phyloP scores from a whole-genome alignment of 1,140 invertebrate species.

The Harpegnathos saltator region DNA sequence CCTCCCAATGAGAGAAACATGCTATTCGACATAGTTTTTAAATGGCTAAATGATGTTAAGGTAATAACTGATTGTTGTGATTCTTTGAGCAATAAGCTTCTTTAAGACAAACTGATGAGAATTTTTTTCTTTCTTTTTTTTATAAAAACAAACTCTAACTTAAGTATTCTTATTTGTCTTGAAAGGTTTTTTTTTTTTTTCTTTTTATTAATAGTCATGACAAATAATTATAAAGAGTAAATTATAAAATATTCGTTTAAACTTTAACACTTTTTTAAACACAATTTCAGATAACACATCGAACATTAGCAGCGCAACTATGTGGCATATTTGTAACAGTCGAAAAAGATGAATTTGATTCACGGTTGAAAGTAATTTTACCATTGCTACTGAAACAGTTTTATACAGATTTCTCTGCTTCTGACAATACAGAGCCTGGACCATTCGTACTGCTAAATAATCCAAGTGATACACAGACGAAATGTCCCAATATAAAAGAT shows the following conservation, averaged over 20 bases:
- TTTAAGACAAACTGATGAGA: too few relatives aligned
- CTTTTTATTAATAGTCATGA: not conserved
- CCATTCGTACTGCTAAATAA: slow-evolving; percentile 80
- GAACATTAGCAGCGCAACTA: slow-evolving; percentile 88
- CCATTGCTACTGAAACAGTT: slow-evolving; percentile 86
- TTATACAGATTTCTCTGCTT: slow-evolving; percentile 59
- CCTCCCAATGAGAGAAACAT: slow-evolving; percentile 87
- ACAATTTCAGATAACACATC: slow-evolving; percentile 77
- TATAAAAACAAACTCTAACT: too few relatives aligned
- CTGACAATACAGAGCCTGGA: slow-evolving; percentile 76
- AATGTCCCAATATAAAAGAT: slow-evolving; percentile 69
- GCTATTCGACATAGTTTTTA: slow-evolving; percentile 88
- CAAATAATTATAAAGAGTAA: slow-evolving; percentile 69
- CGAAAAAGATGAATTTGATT: slow-evolving; percentile 89
- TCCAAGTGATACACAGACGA: slow-evolving; percentile 46
- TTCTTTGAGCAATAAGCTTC: not conserved
- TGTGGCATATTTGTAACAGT: slow-evolving; percentile 90
- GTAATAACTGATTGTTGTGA: slow-evolving; percentile 81
- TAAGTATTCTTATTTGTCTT: slow-evolving; percentile 27
- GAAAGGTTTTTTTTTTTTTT: not conserved
- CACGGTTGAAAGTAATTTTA: slow-evolving; percentile 85
- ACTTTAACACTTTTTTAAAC: too few relatives aligned
- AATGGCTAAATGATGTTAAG: slow-evolving; percentile 91
- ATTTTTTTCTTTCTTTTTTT: too few relatives aligned
- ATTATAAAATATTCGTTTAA: too few relatives aligned